These are phyloP conservation scores for Myiagra hebetior DNA, from an alignment of 2,113 vertebrate genomes.

Conservation along the genomic window DNA sequence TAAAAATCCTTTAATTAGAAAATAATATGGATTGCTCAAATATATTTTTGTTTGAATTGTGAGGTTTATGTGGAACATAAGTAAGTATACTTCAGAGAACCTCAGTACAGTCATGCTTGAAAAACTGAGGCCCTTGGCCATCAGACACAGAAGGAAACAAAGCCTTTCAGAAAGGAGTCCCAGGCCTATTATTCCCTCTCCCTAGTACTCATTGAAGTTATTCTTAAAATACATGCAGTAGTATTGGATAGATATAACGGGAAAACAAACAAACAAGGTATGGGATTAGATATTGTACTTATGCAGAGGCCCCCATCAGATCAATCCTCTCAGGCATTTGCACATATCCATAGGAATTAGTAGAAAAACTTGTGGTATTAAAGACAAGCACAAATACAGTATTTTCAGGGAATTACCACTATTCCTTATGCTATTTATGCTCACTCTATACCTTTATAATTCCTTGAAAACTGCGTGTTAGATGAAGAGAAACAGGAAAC, in stretches of 20 bases:
- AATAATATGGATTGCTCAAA: not conserved
- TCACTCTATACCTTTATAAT: not conserved
- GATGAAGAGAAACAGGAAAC: not conserved
- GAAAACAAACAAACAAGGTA: not conserved
- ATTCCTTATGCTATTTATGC: not conserved
- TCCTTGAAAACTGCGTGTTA: not conserved
- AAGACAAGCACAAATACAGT: not conserved
- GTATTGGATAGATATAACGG: not conserved
- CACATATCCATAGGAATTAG: not conserved
- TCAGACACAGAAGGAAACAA: not conserved
- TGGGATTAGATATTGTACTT: not conserved
- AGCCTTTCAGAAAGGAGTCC: not conserved
- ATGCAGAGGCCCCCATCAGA: accelerated
- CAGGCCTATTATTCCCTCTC: not conserved
- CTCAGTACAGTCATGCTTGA: not conserved
- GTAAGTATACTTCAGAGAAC: not conserved
- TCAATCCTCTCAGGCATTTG: not conserved
- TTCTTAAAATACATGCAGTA: not conserved
- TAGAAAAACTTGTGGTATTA: not conserved
- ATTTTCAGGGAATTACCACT: not conserved
- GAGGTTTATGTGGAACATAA: not conserved
- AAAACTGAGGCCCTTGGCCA: not conserved
- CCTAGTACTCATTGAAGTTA: not conserved
- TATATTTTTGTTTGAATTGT: not conserved
- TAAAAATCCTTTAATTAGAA: not conserved